Conservation (phyloP, 2,888 invertebrate species). For the Nowickia ferox region DNA sequence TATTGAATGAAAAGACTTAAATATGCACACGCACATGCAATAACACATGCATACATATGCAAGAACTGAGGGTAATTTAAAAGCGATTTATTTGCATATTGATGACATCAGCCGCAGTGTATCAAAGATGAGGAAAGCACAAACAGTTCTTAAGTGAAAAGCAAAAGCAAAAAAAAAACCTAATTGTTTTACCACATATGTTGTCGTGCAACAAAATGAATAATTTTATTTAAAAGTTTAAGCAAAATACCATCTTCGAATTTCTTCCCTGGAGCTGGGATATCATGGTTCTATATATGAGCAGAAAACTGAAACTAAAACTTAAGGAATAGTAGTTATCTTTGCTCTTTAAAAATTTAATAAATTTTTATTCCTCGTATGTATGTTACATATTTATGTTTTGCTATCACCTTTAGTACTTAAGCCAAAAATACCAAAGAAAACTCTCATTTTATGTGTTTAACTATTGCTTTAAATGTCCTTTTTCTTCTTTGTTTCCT, state of each 20-base stretch:
- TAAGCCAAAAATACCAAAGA: slow-evolving; percentile 5
- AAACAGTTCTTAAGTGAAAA: slow-evolving; percentile 15
- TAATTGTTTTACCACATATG: slow-evolving; percentile 32
- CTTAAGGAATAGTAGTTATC: no score
- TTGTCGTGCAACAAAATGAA: background rate
- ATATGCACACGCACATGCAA: background rate
- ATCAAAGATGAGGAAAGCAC: slow-evolving; percentile 30
- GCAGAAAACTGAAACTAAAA: no score
- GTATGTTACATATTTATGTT: background rate
- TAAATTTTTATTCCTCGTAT: background rate
- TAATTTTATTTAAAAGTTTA: slow-evolving; percentile 8
- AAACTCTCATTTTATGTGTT: slow-evolving; percentile 44
- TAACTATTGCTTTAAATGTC: slow-evolving; percentile 54
- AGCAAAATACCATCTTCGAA: background rate
- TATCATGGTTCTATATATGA: background rate
- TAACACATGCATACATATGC: background rate
- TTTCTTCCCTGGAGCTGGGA: background rate
- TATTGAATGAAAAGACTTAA: background rate
- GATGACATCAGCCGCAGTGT: slow-evolving; percentile 59
- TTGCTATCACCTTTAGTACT: slow-evolving; percentile 7
- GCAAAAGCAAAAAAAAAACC: background rate
- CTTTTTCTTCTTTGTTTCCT: slow-evolving; percentile 5
- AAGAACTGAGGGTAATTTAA: slow-evolving; percentile 52
- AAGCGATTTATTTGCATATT: slow-evolving; percentile 69
- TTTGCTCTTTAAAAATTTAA: no score